These are phyloP conservation scores for Tricholauxania praeusta DNA, from an alignment of 2,888 invertebrate species.

Conservation along the genomic window DNA sequence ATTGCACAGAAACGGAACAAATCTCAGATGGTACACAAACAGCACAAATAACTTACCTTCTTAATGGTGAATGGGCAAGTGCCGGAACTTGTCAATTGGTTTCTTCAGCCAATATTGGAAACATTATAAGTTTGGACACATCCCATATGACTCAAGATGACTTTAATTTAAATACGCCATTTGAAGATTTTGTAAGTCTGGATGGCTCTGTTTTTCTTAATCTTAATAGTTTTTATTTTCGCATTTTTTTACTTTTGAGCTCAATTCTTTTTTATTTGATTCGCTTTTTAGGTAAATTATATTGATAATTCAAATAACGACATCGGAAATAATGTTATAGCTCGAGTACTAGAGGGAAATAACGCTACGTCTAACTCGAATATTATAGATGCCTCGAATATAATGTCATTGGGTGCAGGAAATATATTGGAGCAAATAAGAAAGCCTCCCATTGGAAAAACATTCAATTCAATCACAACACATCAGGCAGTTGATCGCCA, in stretches of 20 bases:
- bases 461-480: too few species aligned
- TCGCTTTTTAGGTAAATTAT: conserved; percentile 47
- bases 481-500: too few species aligned
- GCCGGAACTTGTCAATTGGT: conserved; percentile 43
- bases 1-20: conserved; percentile 45
- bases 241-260: conserved; percentile 26
- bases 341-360: conserved; percentile 46
- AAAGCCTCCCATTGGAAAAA: neutral
- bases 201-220: neutral
- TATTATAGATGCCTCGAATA: conserved; percentile 3
- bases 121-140: conserved; percentile 7
- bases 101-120: conserved; percentile 37
- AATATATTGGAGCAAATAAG: neutral
- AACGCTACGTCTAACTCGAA: conserved; percentile 26
- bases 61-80: conserved; percentile 53
- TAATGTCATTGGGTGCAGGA: neutral
- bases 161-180: conserved; percentile 42
- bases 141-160: conserved; percentile 32
- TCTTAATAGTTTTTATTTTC: neutral
- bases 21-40: conserved; percentile 32
- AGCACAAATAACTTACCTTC: conserved; percentile 48
- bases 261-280: conserved; percentile 4
- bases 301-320: conserved; percentile 48
- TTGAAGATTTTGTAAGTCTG: conserved; percentile 50
- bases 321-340: conserved; percentile 47